Conservation (phyloP, 1,140 invertebrate genomes). For the Samia ricini region DNA sequence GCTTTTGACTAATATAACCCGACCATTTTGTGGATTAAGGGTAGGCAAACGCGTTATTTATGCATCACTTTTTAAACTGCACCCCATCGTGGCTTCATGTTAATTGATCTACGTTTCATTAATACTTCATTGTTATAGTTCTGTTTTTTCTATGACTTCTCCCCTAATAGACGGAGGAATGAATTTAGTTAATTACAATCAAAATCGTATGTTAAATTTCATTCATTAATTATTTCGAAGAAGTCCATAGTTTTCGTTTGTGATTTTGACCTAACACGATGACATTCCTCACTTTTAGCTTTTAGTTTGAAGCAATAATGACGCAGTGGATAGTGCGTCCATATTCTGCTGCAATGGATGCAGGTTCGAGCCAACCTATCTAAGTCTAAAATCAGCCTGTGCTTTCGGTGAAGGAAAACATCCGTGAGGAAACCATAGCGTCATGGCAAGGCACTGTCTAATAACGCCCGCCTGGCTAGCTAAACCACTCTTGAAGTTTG, state of each 20-base stretch:
- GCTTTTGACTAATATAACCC: slow-evolving; percentile 49
- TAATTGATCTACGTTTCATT: slow-evolving; percentile 57
- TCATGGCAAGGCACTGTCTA: too few species aligned
- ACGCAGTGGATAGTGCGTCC: too few species aligned
- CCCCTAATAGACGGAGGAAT: slow-evolving; percentile 21
- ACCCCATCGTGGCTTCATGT: slow-evolving; percentile 51
- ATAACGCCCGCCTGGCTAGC: too few species aligned
- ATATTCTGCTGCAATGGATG: too few species aligned
- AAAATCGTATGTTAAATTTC: slow-evolving; percentile 9
- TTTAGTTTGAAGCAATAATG: too few species aligned
- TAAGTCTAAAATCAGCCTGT: too few species aligned
- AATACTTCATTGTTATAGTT: slow-evolving; percentile 46
- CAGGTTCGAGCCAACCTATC: too few species aligned
- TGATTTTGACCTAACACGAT: too few species aligned
- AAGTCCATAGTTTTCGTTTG: too few species aligned
- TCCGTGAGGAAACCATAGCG: too few species aligned
- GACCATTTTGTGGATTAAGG: slow-evolving; percentile 44
- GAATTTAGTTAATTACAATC: slow-evolving; percentile 20
- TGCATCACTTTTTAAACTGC: slow-evolving; percentile 49
- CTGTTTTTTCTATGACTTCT: slow-evolving; percentile 32
- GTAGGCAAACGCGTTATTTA: slow-evolving; percentile 62
- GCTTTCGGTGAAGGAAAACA: too few species aligned
- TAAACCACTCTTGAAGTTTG: too few species aligned
- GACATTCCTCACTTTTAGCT: not conserved
- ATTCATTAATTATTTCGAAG: slow-evolving; percentile 7